Evolutionary conservation across 2,113 vertebrate genomes (phyloP), one percentile per base, ranked within the genome.

Genomic region (Tenebrosternarchus preto): DNA sequence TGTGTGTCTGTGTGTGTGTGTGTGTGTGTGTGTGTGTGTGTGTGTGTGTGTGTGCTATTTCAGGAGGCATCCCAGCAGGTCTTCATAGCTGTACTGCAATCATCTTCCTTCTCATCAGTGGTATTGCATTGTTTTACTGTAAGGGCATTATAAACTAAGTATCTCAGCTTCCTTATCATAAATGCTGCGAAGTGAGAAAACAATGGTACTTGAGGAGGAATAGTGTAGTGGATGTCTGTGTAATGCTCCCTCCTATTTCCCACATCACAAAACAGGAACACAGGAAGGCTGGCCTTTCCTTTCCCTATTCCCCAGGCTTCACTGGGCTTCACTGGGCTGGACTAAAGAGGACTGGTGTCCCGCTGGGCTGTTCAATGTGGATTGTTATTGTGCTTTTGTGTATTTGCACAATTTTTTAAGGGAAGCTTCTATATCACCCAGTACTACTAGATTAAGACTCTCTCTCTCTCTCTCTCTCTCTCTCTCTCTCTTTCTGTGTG

Each of bases 251-350:
- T 59, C 50, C 60, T 29, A 74, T 74, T 80, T 80, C 78, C 60
- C 78, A 73, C 70, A 67, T 67, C 46, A 74, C 43, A 31, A 39
- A 80, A 66, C 70, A 73, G 46, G 78, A 74, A 73, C 60, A 22
- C 78, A 73, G 78, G 78, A 80, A 80, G 78, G 31, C 60, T 31
- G 71, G 73, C 78, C 78, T 74, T 80, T 74, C 70, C 78, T 74
- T 73, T 53, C 63, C 69, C 56, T 73, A 80, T 55, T 73, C 78
- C 70, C 22, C 70, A 16, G 46, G 22, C 46, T n/a, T 19, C 20
- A 19, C 29, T 12, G 31, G 36, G 46, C 78, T 73, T 73, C 46
- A 25, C 55, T 59, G 56, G 70, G n/a, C 59, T 64, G 69, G 20
- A 72, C 64, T 80, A 72, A 63, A 73, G 39, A 33, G n/a, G 17